Conservation (phyloP, 2,113 vertebrate genomes). For the Andinoacara biseriatus region DNA sequence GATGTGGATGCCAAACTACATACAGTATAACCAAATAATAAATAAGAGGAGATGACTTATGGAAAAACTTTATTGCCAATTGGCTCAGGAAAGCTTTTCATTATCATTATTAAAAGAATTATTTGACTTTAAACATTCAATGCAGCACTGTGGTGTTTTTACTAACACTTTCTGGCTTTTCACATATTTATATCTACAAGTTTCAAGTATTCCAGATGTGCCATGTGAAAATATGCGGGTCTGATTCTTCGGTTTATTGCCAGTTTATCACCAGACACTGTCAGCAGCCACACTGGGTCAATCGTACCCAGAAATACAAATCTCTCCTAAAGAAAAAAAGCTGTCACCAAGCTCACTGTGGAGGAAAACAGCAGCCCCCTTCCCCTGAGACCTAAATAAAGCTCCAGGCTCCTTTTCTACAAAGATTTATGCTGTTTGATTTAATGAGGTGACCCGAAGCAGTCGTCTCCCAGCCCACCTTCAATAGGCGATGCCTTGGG, state of each 20-base stretch:
- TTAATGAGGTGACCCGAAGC: slow-evolving; percentile 47
- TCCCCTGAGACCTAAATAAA: slow-evolving; percentile 38
- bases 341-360: slow-evolving; percentile 13
- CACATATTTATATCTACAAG: neutral
- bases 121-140: neutral
- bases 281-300: slow-evolving; percentile 6
- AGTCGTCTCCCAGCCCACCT: neutral
- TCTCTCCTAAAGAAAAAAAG: slow-evolving; percentile 5
- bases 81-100: neutral
- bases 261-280: slow-evolving; percentile 34
- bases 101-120: too few species aligned
- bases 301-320: slow-evolving; percentile 17
- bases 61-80: neutral
- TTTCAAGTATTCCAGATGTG: neutral
- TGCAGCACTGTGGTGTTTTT: neutral
- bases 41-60: neutral
- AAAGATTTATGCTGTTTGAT: slow-evolving; percentile 50
- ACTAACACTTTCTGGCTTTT: neutral
- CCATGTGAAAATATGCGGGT: neutral
- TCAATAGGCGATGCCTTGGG: neutral
- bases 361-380: neutral
- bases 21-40: neutral
- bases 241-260: slow-evolving; percentile 2
- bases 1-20: neutral
- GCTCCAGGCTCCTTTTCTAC: slow-evolving; percentile 7